Evolutionary conservation across 1,140 invertebrate genomes (phyloP).

Genomic region (Zaprionus inermis): DNA sequence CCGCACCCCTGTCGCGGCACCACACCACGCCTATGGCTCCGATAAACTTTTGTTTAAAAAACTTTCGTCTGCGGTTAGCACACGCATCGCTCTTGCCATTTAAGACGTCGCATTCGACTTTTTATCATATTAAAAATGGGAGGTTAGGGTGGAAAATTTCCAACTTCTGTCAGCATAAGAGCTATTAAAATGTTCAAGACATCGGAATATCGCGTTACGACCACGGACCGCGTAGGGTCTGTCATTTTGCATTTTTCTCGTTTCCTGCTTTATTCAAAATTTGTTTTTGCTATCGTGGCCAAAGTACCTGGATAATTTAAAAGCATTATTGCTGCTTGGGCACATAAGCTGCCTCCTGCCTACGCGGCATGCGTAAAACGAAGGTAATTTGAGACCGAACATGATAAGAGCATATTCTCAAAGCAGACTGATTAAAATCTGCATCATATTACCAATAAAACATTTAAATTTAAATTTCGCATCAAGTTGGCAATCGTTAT

Average conservation of each 20-base stretch:
- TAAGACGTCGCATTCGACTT: background rate
- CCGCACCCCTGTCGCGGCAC: background rate
- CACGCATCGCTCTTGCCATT: background rate
- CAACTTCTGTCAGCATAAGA: background rate
- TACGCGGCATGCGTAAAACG: constrained; percentile 19
- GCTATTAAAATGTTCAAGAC: constrained; percentile 26
- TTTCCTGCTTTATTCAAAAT: background rate
- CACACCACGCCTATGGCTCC: background rate
- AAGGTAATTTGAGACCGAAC: constrained; percentile 10
- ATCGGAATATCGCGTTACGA: constrained; percentile 27
- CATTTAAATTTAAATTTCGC: constrained; percentile 16
- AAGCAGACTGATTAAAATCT: constrained; percentile 3
- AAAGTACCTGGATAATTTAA: constrained; percentile 22
- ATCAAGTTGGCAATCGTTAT: background rate
- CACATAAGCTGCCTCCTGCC: background rate
- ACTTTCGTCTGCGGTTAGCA: constrained; percentile 1
- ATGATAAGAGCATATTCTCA: constrained; percentile 6
- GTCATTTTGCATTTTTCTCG: constrained; percentile 1
- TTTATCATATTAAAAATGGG: constrained; percentile 6
- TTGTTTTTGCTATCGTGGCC: constrained; percentile 5
- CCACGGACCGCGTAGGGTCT: background rate
- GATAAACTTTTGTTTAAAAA: constrained; percentile 9
- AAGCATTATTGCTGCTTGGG: constrained; percentile 18
- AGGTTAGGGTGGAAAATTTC: background rate
- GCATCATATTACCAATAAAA: constrained; percentile 2